These are phyloP conservation scores for Parus major DNA, from an alignment of 2,113 vertebrate genomes.

Conservation along the genomic window DNA sequence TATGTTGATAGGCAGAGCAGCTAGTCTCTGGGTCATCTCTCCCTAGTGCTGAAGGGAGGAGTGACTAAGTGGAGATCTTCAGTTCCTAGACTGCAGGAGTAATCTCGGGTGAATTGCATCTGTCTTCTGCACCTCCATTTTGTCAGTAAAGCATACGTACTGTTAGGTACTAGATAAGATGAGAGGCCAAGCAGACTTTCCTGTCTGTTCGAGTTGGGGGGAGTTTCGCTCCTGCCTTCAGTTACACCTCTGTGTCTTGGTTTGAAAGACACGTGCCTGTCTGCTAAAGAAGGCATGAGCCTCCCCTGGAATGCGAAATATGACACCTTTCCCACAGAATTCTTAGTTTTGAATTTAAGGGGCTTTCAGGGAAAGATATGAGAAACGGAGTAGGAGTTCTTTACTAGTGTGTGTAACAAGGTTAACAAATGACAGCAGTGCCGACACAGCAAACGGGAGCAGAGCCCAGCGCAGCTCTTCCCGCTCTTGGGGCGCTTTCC, in stretches of 20 bases:
- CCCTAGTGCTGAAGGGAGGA: background rate
- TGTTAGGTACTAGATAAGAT: background rate
- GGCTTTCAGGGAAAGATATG: background rate
- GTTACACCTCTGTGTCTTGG: accelerated
- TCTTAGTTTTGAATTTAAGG: background rate
- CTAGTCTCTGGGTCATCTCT: background rate
- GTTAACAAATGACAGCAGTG: too few relatives aligned
- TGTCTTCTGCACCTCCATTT: background rate
- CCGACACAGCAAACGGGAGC: background rate
- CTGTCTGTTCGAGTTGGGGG: accelerated
- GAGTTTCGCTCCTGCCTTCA: background rate
- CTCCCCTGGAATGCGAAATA: background rate
- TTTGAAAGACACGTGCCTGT: background rate
- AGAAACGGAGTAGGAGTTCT: background rate
- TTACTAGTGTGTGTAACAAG: background rate
- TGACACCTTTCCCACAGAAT: accelerated
- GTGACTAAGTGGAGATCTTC: background rate
- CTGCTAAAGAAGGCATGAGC: background rate
- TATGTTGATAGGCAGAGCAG: background rate
- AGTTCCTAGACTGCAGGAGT: background rate
- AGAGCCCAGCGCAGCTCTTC: background rate
- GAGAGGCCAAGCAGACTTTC: background rate
- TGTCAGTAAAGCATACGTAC: background rate
- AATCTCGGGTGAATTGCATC: background rate
- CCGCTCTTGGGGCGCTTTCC: accelerated